Percentiles rank a stretch among this genome's conserved stretches.
phyloP scores from a whole-genome alignment of 2,797 vertebrate species.

The Anniella stebbinsi region DNA sequence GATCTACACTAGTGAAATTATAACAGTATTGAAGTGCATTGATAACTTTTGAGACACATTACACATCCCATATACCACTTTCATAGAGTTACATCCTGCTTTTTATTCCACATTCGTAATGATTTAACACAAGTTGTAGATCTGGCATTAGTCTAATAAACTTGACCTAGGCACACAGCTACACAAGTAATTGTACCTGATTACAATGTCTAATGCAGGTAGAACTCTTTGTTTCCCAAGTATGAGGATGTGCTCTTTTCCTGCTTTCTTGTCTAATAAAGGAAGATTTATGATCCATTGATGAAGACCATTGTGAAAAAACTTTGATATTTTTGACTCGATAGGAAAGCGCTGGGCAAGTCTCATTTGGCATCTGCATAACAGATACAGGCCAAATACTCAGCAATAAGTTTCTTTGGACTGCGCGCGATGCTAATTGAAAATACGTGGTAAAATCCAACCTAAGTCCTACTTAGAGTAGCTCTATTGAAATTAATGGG shows the following conservation, averaged over 20 bases:
- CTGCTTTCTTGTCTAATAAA: slow-evolving; percentile 8
- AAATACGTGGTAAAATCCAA: too few species aligned
- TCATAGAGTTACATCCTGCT: too few species aligned
- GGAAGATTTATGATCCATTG: neutral
- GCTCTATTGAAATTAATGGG: too few species aligned
- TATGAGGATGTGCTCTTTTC: neutral
- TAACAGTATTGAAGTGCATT: too few species aligned
- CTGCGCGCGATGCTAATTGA: slow-evolving; percentile 8
- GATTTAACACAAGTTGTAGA: too few species aligned
- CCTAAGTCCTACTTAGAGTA: too few species aligned
- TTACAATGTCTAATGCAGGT: neutral
- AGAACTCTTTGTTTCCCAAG: neutral
- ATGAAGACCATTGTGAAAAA: neutral
- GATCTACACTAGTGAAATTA: too few species aligned
- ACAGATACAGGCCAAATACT: neutral
- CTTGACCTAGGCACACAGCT: neutral
- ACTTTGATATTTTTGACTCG: neutral
- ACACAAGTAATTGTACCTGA: neutral
- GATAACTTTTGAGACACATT: too few species aligned
- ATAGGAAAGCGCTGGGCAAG: neutral
- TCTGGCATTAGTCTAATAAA: neutral
- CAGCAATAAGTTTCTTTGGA: neutral
- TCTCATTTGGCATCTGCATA: slow-evolving; percentile 12
- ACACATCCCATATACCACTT: too few species aligned
- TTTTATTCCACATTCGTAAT: too few species aligned